Conservation (phyloP, 2,797 vertebrate genomes). For the Lacerta agilis region DNA sequence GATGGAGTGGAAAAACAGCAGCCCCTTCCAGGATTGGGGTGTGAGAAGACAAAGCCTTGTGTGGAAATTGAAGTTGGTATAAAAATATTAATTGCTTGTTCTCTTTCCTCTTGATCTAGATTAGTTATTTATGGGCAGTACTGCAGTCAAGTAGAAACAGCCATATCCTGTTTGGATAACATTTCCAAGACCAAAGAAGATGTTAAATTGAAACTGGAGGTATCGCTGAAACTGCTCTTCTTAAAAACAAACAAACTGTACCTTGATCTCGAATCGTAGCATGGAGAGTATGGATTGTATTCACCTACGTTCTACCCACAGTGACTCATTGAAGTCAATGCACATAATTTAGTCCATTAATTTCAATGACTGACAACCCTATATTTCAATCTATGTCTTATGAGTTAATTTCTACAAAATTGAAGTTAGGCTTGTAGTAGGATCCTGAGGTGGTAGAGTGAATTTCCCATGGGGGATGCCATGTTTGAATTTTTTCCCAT, state of each 20-base stretch:
- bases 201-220: conserved; percentile 94
- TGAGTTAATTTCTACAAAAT: not conserved
- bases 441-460: not conserved
- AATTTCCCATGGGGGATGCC: not conserved
- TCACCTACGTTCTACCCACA: too few relatives aligned
- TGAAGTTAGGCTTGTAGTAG: not conserved
- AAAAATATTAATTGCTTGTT: not conserved
- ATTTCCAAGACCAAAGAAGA: conserved; percentile 96
- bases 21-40: too few relatives aligned
- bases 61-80: not conserved
- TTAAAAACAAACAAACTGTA: not conserved
- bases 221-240: conserved; percentile 41
- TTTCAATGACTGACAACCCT: too few relatives aligned
- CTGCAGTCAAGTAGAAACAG: conserved; percentile 94
- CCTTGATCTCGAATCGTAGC: not conserved
- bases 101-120: conserved; percentile 74
- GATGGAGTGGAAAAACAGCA: not conserved
- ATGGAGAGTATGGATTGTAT: not conserved
- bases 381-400: not conserved
- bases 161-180: conserved; percentile 89
- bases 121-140: conserved; percentile 96
- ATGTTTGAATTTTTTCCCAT: too few relatives aligned
- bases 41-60: not conserved
- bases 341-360: too few relatives aligned
- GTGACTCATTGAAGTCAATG: too few relatives aligned